Percentiles rank a stretch among this genome's conserved stretches.
Evolutionary conservation across 92 coral and sea anemone genomes (phyloP).

Genomic region (Porites evermanni): DNA sequence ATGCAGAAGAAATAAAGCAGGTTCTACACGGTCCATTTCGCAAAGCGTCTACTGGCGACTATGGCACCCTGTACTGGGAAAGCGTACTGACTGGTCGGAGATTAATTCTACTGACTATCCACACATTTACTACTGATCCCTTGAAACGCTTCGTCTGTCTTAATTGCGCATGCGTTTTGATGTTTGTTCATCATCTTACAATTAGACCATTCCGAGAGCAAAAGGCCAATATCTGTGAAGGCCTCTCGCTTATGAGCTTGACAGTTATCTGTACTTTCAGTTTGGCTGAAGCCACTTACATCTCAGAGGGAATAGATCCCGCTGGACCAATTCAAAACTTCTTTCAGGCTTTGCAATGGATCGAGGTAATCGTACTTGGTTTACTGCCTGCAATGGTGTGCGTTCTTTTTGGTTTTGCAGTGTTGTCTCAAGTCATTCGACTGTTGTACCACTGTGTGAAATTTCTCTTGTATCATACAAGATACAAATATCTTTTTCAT

Average conservation of each 20-base stretch:
- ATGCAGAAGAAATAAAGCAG: slow-evolving; percentile 19
- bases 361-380: slow-evolving; percentile 42
- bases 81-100: slow-evolving; percentile 58
- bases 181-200: slow-evolving; percentile 48
- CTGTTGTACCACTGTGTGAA: slow-evolving; percentile 1
- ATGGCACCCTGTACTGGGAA: slow-evolving; percentile 63
- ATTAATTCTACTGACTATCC: slow-evolving; percentile 36
- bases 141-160: slow-evolving; percentile 13
- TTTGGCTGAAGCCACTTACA: slow-evolving; percentile 34
- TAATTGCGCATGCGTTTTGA: slow-evolving; percentile 30
- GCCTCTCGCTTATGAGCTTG: slow-evolving; percentile 41
- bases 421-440: slow-evolving; percentile 46
- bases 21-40: slow-evolving; percentile 62
- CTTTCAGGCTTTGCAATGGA: slow-evolving; percentile 32
- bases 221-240: slow-evolving; percentile 51
- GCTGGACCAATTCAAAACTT: slow-evolving; percentile 9
- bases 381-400: slow-evolving; percentile 23
- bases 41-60: neutral
- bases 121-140: slow-evolving; percentile 37
- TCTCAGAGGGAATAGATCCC: slow-evolving; percentile 49
- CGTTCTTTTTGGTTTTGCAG: slow-evolving; percentile 17
- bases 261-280: slow-evolving; percentile 39
- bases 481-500: too few relatives aligned
- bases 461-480: neutral
- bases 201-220: slow-evolving; percentile 49